Evolutionary conservation across 92 coral and sea anemone species (phyloP), one percentile per base, ranked within the genome.

Genomic region (Pocillopora meandrina): DNA sequence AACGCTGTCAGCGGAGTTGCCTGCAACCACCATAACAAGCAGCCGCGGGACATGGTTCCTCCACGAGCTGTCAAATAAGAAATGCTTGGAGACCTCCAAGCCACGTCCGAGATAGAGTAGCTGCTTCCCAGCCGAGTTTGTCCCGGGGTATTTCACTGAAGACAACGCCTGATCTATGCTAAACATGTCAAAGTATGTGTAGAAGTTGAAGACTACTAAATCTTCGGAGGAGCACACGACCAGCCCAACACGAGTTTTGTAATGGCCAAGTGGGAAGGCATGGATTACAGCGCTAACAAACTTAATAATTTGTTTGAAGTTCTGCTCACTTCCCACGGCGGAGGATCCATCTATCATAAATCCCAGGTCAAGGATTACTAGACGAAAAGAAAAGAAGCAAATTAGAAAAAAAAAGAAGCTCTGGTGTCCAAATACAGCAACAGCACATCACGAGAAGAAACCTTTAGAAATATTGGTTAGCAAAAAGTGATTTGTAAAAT

Each of bases 301-400:
- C 75, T 90, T 91, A 65, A 94, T 76, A n/a, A 94, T 87, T 66
- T 91, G 91, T 74, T 92, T 90, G 85, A 94, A 92, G 90, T 94
- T 92, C 76, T 84, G 67, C 16, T 89, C 92, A 52, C 78, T 83
- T 5, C 95, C 93, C 11, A 94, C 98, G 0, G 92, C 61, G 74
- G 82, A 90, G 16, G 98, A 94, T 18, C 98, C 98, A 77, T 94
- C 98, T 69, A 94, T 86, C 56, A 94, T 90, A 77, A 94, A 94
- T 65, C 93, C 95, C 16, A 94, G 92, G 63, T 94, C 98, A 59
- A 94, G 82, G 5, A 83, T 81, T 42, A 83, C 96, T 93, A 61
- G 65, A 80, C 33, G 74, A 55, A 61, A 3, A 56, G 78, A 5
- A 74, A 9, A 69, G 20, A 26, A 42, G 52, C 52, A 42, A 42